Base-by-base conservation (phyloP, 1,140 invertebrate genomes). In the Ruditapes philippinarum region DNA sequence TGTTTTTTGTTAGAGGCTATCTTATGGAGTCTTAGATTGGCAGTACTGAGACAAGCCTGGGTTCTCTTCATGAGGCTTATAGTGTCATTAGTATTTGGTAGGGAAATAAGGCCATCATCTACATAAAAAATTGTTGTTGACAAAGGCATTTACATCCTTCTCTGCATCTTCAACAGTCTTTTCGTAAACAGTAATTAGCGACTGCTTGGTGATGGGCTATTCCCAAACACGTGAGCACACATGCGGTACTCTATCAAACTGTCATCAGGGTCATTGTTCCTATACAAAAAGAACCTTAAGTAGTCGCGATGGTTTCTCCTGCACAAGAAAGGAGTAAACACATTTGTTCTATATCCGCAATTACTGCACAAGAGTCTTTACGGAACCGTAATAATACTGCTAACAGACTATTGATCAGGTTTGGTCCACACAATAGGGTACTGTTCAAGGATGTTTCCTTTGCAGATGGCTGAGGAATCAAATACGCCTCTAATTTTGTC, bases 331-430 rank as follows among this genome's bases (percentile, higher is more conserved):
- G 4, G 19, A 42, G 38, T 78, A 45, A 40, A 74, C n/a, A 76
- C 70, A 86, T 76, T 25, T 81, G 62, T 42, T 84, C 31, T 25
- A 89, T 62, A 54, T 89, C 88, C 22, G 65, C 70, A 1, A 51
- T 78, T 5, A 91, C 40, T 1, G 90, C 91, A 42, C 88, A 68
- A 25, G 33, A 28, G 4, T 76, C 38, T 45, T 65, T 22, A 9
- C 91, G 74, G 54, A 93, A 93, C 3, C 90, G 76, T 0, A 91
- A 80, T 22, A 88, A 40, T 14, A 88, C 45, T 7, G 57, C n/a
- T 17, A 87, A 14, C 14, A 87, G 25, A 57, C 36, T 68, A 31
- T 87, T 87, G 0, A 38, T 73, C 12, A 81, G 11, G 31, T 88
- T 74, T 0, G 86, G 87, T 19, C 62, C 78, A 25, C 31, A 31